Base-by-base conservation (phyloP, 2,797 vertebrate genomes). In the Poeciliopsis presidionis region DNA sequence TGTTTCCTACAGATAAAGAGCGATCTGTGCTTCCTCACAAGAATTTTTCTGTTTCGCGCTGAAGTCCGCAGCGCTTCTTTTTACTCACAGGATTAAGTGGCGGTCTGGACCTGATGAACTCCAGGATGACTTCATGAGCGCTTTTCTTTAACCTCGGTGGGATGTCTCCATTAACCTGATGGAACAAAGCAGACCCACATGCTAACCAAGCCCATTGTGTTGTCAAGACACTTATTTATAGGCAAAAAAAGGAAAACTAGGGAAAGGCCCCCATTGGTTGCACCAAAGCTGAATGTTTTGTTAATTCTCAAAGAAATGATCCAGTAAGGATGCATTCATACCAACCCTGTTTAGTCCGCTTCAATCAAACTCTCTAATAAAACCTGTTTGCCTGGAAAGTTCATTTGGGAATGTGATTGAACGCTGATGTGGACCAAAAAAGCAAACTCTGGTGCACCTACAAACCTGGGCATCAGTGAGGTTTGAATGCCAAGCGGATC, bases 61-160 rank as follows among this genome's bases (percentile, higher is more conserved):
- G 28, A 53, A 63, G n/a, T 47, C 45, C 0, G 14, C 20, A 20
- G 12, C 5, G 36, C 76, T 36, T 9, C 55, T 3, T 13, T 75
- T 7, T 18, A 91, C 94, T 95, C 95, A 99, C 98, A 28, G 98
- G 98, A 92, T 99, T 99, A 87, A 99, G 95, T 1, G 98, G 98
- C 13, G 98, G 98, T 86, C 98, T 96, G 22, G 98, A 99, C 85
- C 98, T 94, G 93, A 99, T 99, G 92, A 99, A 99, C 84, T 99
- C 98, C 90, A 99, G 94, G 92, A 99, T 99, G 93, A 97, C 97
- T 94, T 99, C 98, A 86, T 99, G 98, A 82, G 98, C 98, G 1
- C 98, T 99, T 94, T 98, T 98, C 93, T 97, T 97, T 93, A 99
- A 95, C 94, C 94, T 96, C 55, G 96, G 97, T 45, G 97, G 98